Conservation (phyloP, 2,113 vertebrate species). For the Plecturocebus donacophilus region DNA sequence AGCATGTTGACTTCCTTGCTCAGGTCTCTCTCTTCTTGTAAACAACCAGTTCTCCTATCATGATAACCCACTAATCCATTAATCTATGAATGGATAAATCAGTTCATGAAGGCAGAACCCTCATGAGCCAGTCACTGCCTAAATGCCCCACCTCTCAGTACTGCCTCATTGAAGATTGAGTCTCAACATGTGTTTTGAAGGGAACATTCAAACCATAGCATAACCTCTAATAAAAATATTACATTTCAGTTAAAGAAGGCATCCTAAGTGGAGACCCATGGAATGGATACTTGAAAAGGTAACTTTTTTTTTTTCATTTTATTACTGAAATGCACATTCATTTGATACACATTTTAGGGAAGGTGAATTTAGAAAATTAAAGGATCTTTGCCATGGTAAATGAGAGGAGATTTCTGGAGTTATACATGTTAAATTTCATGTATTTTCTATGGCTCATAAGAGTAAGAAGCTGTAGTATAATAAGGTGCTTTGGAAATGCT, state of each 20-base stretch:
- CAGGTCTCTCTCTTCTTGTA: not conserved
- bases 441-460: constrained; percentile 15
- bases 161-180: not conserved
- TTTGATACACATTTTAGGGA: not conserved
- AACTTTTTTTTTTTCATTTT: constrained; percentile 40
- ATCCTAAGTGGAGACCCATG: not conserved
- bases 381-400: constrained; percentile 10
- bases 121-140: not conserved
- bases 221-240: not conserved
- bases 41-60: not conserved
- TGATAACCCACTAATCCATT: not conserved
- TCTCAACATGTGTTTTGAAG: not conserved
- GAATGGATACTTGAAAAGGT: not conserved
- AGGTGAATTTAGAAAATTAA: constrained; percentile 26
- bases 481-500: constrained; percentile 30
- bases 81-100: not conserved
- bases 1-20: not conserved
- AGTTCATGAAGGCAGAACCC: not conserved
- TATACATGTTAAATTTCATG: constrained; percentile 12
- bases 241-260: not conserved
- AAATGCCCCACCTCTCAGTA: not conserved
- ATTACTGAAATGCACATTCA: not conserved
- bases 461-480: constrained; percentile 15
- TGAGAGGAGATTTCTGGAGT: constrained; percentile 32
- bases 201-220: not conserved